Base-by-base conservation (phyloP, 2,797 vertebrate species). In the Peromyscus eremicus region DNA sequence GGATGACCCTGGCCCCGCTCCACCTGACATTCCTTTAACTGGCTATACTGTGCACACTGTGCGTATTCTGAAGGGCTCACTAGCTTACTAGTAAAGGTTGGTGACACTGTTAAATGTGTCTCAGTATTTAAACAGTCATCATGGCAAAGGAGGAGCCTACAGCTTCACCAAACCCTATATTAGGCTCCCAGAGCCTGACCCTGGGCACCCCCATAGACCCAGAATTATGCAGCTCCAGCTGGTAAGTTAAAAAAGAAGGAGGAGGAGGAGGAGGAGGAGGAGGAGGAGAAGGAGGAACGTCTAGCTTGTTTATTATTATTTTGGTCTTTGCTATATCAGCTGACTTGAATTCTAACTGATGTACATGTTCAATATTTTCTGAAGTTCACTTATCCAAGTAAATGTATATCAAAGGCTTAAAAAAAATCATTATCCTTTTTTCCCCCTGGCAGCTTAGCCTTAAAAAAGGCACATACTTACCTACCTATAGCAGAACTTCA, bases 261-360 rank as follows among this genome's bases (percentile, higher is more conserved):
- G 13, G 27, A 32, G 12, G 0, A 5, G 12, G 29, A 66, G 11
- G 4, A 13, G 3, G 12, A 32, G 25, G 62, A 60, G 57, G 2
- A 32, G 32, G 64, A 13, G 11, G 23, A 10, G 3, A 11, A 32
- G 64, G 1, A 10, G 32, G 29, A 2, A 66, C 3, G 1, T 34
- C 62, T 49, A 43, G 32, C 46, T 71, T 76, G 34, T 34, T 91
- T 57, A 40, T 84, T 70, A 11, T 81, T 90, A 76, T 84, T 92
- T 92, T 77, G 27, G 80, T 86, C 68, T 84, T 76, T 79, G 21
- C 91, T 92, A 29, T 10, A 77, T 46, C 29, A 76, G 27, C 11
- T 23, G 81, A 6, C 25, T 80, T 94, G 60, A 82, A 73, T 94
- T 92, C 71, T 96, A 95, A 87, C 32, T 29, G 64, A 89, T 8